Evolutionary conservation across 1,140 invertebrate genomes (phyloP).

Genomic region (Heliconius himera): DNA sequence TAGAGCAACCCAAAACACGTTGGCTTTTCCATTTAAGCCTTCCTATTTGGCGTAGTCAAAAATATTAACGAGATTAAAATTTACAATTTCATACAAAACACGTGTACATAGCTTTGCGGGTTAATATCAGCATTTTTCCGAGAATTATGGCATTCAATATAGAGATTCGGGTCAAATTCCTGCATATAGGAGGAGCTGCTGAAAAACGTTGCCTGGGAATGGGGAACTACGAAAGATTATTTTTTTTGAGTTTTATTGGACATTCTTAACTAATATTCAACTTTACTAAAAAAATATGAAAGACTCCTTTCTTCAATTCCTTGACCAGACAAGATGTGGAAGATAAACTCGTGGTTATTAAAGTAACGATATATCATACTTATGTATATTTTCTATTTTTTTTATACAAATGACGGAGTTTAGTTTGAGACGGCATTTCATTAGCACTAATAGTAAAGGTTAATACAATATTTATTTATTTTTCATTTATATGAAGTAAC

Average conservation of each 20-base stretch:
- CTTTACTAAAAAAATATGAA: no score
- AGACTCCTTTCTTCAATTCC: no score
- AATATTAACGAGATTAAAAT: slow-evolving; percentile 16
- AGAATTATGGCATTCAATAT: slow-evolving; percentile 28
- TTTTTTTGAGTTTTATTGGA: not conserved
- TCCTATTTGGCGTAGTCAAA: not conserved
- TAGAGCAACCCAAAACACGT: not conserved
- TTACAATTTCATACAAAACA: slow-evolving; percentile 15
- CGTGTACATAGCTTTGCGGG: slow-evolving; percentile 12
- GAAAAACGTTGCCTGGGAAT: not conserved
- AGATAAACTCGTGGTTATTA: no score
- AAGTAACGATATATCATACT: no score
- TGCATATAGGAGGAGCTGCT: slow-evolving; percentile 8
- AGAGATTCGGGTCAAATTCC: slow-evolving; percentile 24
- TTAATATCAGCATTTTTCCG: slow-evolving; percentile 23
- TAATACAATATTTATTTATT: no score
- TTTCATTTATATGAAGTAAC: no score
- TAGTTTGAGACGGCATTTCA: no score
- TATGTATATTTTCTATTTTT: no score
- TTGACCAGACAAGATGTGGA: no score
- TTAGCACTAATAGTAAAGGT: no score
- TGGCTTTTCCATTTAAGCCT: not conserved
- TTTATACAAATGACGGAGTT: no score
- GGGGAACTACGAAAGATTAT: not conserved
- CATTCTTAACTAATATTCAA: not conserved